Evolutionary conservation across 2,888 invertebrate genomes (phyloP).

Genomic region (Allacma fusca): DNA sequence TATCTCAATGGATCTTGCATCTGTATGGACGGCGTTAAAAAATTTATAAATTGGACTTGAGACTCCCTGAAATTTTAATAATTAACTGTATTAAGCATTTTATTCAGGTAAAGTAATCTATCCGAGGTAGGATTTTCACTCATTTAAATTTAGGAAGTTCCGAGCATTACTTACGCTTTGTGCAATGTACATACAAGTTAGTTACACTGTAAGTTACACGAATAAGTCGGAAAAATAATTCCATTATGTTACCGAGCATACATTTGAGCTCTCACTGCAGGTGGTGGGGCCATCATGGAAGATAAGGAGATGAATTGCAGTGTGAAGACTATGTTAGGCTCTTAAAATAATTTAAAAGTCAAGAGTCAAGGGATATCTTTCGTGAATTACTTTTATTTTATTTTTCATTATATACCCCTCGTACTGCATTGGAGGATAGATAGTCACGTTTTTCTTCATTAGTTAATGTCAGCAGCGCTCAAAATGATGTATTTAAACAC

Average conservation of each 20-base stretch:
- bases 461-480: no score
- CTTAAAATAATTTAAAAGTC: constrained; percentile 9
- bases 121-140: not conserved
- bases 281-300: not conserved
- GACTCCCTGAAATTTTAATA: not conserved
- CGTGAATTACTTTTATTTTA: not conserved
- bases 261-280: not conserved
- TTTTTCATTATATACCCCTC: not conserved
- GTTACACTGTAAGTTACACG: no score
- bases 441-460: constrained; percentile 12
- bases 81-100: not conserved
- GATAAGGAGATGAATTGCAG: not conserved
- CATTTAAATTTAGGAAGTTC: not conserved
- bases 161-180: not conserved
- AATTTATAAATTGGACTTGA: no score
- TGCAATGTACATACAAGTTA: no score
- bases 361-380: not conserved
- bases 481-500: no score
- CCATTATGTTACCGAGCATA: no score
- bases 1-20: no score
- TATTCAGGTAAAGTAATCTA: not conserved
- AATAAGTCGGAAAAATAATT: no score
- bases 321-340: constrained; percentile 1
- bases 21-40: no score
- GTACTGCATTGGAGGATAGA: not conserved